Base-by-base conservation (phyloP, 23 tunicate genomes). In the Styela plicata region DNA sequence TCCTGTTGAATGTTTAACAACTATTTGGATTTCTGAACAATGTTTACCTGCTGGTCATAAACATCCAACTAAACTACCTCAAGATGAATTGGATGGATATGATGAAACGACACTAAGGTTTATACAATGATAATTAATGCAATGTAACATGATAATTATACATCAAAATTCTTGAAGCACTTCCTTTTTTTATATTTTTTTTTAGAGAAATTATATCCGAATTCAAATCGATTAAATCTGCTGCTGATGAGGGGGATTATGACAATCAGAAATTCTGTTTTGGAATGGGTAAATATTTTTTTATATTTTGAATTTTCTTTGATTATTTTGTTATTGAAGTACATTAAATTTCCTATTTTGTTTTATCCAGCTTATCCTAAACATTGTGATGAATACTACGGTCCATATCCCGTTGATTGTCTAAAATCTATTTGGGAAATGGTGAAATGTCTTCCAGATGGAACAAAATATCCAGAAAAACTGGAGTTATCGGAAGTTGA, bases 251-350 rank as follows among this genome's bases (percentile, higher is more conserved):
- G 0, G 65, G 23, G 0, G 44, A 76, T 2, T 0, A 20, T 0
- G 2, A 53, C 0, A 37, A 21, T 21, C 81, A 76, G 33, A 0
- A 21, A 13, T 27, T 21, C 53, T 76, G 81, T 44, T 76, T 76
- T 36, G 81, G 81, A 37, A 36, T 76, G 52, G 81, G 81, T 76
- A 28, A n/a, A 44, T n/a, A n/a, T n/a, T n/a, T n/a, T n/a, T n/a
- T n/a, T n/a, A n/a, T n/a, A n/a, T n/a, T n/a, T n/a, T n/a, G n/a
- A n/a, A n/a, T n/a, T n/a, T n/a, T n/a, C n/a, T n/a, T n/a, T n/a
- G n/a, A n/a, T n/a, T n/a, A n/a, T n/a, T n/a, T n/a, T n/a, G n/a
- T n/a, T n/a, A n/a, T n/a, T n/a, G n/a, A n/a, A n/a, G n/a, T n/a
- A n/a, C n/a, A 21, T 13, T n/a, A 28, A 24, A 23, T 69, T 69